Conservation (phyloP, 2,113 vertebrate species). For the Apistogramma diplotaenia region DNA sequence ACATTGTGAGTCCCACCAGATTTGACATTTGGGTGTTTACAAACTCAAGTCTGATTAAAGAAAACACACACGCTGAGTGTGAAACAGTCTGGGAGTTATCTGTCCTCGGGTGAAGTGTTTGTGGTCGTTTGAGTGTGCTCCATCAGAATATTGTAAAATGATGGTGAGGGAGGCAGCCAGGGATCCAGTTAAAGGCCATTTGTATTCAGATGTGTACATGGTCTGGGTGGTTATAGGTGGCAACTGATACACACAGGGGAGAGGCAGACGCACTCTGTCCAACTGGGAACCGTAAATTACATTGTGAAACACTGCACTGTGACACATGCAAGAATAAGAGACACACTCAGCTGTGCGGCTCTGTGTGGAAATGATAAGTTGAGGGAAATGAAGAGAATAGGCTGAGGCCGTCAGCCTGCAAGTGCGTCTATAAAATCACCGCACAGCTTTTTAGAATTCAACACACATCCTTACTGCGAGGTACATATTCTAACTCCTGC, state of each 20-base stretch:
- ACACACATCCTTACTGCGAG: conserved; percentile 21
- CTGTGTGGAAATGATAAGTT: conserved; percentile 21
- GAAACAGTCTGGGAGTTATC: background rate
- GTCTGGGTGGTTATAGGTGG: conserved; percentile 37
- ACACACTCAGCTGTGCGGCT: conserved; percentile 7
- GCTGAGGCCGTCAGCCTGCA: conserved; percentile 19
- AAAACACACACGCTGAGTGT: background rate
- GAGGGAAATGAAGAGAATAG: conserved; percentile 12
- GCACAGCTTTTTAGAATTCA: conserved; percentile 46
- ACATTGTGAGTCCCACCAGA: conserved; percentile 81
- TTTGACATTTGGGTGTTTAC: background rate
- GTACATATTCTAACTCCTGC: background rate
- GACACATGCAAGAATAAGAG: conserved; percentile 37
- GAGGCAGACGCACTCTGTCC: conserved; percentile 14
- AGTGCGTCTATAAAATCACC: conserved; percentile 48
- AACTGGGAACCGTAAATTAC: conserved; percentile 47
- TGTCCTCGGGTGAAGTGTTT: background rate
- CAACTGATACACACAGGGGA: conserved; percentile 42
- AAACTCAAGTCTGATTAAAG: background rate
- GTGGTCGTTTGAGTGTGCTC: background rate
- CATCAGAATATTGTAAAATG: conserved; percentile 2
- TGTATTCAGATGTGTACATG: conserved; percentile 54
- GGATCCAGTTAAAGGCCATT: conserved; percentile 45
- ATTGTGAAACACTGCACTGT: conserved; percentile 46
- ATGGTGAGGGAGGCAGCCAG: conserved; percentile 4